Base-by-base conservation (phyloP, 2,888 invertebrate genomes). In the Rhopalosiphum nymphaeae region DNA sequence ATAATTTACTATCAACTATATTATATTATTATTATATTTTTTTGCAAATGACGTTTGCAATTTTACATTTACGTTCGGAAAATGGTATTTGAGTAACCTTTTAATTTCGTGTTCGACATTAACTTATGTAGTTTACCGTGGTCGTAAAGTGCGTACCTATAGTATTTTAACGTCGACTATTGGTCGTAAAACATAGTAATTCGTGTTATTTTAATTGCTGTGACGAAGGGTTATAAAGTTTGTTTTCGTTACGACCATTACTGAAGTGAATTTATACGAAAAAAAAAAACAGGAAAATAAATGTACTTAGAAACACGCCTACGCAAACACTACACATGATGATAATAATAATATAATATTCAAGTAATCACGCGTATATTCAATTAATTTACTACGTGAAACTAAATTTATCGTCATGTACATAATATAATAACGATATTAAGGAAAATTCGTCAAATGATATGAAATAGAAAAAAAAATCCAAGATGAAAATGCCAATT, bases 171-270 rank as follows among this genome's bases (percentile, higher is more conserved):
- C 53, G 21, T 88, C 36, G 46, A 36, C 56, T n/a, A 67, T 46
- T 29, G 25, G 61, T 61, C 53, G 25, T n/a, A n/a, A 89, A 56
- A 46, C 67, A 84, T 56, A 16, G 42, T 42, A 91, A 91, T 91
- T 84, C 42, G 84, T 29, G 91, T 85, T 42, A 44, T 91, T 91
- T 85, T 91, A 91, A 91, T 91, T 56, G 84, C 84, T 56, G 84
- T 56, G 84, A 84, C 91, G 53, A 84, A 84, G 53, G 26, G 67
- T 78, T 91, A 53, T 85, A 84, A 53, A 53, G 78, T 84, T 42
- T 44, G 11, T 56, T 56, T 91, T 85, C 46, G 29, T 67, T 67
- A 90, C 90, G 46, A 90, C 90, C 90, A n/a, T 61, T 46, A n/a
- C 61, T 25, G 61, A 57, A 67, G 90, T 67, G n/a, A 67, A 61